Conservation (phyloP, 2,797 vertebrate species). For the Lithobates pipiens region DNA sequence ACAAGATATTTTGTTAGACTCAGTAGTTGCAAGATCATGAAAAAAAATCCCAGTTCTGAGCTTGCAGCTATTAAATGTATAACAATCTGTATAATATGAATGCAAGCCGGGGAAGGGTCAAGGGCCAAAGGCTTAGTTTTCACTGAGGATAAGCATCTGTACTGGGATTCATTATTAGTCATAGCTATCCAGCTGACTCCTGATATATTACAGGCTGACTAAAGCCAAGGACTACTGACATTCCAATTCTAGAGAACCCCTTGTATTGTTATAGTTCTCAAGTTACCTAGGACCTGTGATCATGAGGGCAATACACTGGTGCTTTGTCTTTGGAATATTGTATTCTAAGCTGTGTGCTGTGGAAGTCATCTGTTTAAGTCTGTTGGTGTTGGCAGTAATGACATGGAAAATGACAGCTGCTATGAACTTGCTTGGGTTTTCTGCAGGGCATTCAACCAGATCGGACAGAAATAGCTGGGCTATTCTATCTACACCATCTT, state of each 20-base stretch:
- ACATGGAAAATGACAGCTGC: conserved; percentile 33
- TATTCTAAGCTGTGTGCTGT: conserved; percentile 17
- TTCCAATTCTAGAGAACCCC: conserved; percentile 34
- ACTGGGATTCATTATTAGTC: conserved; percentile 43
- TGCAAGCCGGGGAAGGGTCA: conserved; percentile 11
- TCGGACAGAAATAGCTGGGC: neutral
- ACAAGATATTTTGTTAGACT: neutral
- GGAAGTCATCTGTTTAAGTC: conserved; percentile 51
- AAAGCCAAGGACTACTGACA: conserved; percentile 28
- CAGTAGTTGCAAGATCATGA: neutral
- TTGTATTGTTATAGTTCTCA: conserved; percentile 13
- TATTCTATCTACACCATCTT: neutral
- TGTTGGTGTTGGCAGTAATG: conserved; percentile 34
- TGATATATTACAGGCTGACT: conserved; percentile 17
- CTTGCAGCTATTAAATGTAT: conserved; percentile 27
- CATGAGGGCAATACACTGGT: conserved; percentile 35
- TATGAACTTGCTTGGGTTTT: conserved; percentile 39
- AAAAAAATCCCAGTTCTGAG: neutral
- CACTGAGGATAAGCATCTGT: conserved; percentile 41
- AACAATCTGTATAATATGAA: conserved; percentile 22
- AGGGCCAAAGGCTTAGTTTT: conserved; percentile 29
- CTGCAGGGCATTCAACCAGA: conserved; percentile 17
- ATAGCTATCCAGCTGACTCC: conserved; percentile 50
- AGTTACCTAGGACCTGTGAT: conserved; percentile 28
- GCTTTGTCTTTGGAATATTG: conserved; percentile 34